phyloP scores from a whole-genome alignment of 2,888 invertebrate genomes.

The Digitonthophagus gazella region DNA sequence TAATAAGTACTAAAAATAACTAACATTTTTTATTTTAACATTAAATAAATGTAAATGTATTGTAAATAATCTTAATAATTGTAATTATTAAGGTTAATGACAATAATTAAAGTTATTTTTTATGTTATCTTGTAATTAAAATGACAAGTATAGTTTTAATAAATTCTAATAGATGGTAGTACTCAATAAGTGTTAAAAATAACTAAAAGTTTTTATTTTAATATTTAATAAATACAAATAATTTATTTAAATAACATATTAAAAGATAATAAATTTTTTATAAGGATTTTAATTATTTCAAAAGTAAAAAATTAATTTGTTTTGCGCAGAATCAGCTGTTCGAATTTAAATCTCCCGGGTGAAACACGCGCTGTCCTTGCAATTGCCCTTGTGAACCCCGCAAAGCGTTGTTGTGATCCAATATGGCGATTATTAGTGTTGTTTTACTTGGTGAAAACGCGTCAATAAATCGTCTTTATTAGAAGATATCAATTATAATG shows the following conservation, averaged over 20 bases:
- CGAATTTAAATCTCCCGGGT: slow-evolving; percentile 43
- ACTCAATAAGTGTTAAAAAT: too few relatives aligned
- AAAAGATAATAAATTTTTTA: not conserved
- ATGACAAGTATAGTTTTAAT: too few relatives aligned
- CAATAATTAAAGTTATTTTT: too few relatives aligned
- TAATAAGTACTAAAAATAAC: too few relatives aligned
- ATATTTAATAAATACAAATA: too few relatives aligned
- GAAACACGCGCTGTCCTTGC: slow-evolving; percentile 49
- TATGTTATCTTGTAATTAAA: too few relatives aligned
- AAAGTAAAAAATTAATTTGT: not conserved
- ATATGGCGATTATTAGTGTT: slow-evolving; percentile 66
- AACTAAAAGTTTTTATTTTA: slow-evolving; percentile 1
- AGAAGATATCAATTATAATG: slow-evolving; percentile 33
- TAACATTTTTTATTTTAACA: too few relatives aligned
- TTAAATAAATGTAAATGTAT: too few relatives aligned
- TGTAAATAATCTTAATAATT: too few relatives aligned
- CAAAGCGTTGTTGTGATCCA: slow-evolving; percentile 65
- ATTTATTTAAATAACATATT: not conserved
- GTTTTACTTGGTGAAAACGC: slow-evolving; percentile 58
- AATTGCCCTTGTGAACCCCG: slow-evolving; percentile 55
- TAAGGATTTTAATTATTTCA: not conserved
- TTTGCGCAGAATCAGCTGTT: slow-evolving; percentile 16
- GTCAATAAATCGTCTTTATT: slow-evolving; percentile 47
- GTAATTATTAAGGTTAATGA: too few relatives aligned
- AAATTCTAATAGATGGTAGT: too few relatives aligned